Base-by-base conservation (phyloP, 1,140 invertebrate species). In the Hycleus phaleratus region DNA sequence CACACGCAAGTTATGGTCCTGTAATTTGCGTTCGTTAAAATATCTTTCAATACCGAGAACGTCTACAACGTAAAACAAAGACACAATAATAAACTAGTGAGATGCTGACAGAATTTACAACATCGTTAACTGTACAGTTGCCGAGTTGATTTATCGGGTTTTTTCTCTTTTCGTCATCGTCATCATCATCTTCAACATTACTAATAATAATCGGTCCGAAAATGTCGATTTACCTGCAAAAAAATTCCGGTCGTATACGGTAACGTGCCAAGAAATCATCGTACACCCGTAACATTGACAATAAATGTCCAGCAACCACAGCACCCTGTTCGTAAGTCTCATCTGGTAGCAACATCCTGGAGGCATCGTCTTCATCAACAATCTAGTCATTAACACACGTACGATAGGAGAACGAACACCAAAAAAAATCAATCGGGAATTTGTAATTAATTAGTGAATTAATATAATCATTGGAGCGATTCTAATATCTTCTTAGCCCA, bases 161-260 rank as follows among this genome's bases (percentile, higher is more conserved):
- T 32, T 32, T 32, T 32, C 7, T 32, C 4, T 32, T 32, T 32
- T 32, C 32, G 32, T 32, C 32, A 7, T 32, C 32, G 18, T 32
- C 32, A 32, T 5, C 4, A 32, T 32, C 7, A 5, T 5, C 4
- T 32, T 7, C 32, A 32, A 32, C 7, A 32, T 32, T 32, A 32
- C 7, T 7, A 32, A 32, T 32, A 32, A 32, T 32, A 4, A 32
- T 32, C 32, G 7, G 4, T 7, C 32, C 32, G 32, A 32, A 32
- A 7, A 32, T 5, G 32, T 32, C 4, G 32, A 7, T 49, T 55
- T 46, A 78, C 57, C 76, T 76, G 65, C 83, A 84, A 67, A 85
- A 84, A 63, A 85, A 82, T 51, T 84, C 82, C 0, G 83, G 81
- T 43, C 78, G 77, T 68, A 85, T 85, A 55, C 80, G 74, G 69